Conservation (phyloP, 2,797 vertebrate species). For the Pyrocephalus nanus region DNA sequence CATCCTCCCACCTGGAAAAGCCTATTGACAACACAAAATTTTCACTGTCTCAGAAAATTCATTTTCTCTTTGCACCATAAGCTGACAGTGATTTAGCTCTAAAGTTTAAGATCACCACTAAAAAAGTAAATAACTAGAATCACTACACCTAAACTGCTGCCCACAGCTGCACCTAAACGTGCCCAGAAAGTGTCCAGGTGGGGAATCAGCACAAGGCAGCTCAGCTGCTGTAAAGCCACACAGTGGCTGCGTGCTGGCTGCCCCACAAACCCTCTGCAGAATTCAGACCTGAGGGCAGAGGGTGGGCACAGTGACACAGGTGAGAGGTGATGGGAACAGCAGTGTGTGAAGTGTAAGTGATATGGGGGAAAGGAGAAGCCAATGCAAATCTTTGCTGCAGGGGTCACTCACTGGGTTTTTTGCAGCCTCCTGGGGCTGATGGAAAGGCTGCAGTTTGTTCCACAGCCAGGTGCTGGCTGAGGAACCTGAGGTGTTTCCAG, state of each 20-base stretch:
- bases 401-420: not conserved
- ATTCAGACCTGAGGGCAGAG: not conserved
- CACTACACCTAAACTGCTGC: not conserved
- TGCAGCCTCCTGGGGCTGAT: not conserved
- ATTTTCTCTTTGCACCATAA: not conserved
- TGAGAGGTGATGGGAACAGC: accelerated
- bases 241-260: not conserved
- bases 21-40: not conserved
- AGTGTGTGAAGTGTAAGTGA: not conserved
- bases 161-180: accelerated
- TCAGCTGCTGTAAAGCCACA: not conserved
- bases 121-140: not conserved
- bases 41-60: not conserved
- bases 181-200: not conserved
- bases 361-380: not conserved
- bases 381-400: not conserved
- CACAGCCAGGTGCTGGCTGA: not conserved
- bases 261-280: not conserved
- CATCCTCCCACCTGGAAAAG: not conserved
- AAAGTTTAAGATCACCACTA: accelerated
- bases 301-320: not conserved
- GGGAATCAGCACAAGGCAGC: not conserved
- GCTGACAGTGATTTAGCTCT: not conserved
- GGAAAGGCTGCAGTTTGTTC: not conserved
- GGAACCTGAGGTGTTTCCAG: not conserved